phyloP scores from a whole-genome alignment of 2,113 vertebrate genomes.

The Dunckerocampus dactyliophorus region DNA sequence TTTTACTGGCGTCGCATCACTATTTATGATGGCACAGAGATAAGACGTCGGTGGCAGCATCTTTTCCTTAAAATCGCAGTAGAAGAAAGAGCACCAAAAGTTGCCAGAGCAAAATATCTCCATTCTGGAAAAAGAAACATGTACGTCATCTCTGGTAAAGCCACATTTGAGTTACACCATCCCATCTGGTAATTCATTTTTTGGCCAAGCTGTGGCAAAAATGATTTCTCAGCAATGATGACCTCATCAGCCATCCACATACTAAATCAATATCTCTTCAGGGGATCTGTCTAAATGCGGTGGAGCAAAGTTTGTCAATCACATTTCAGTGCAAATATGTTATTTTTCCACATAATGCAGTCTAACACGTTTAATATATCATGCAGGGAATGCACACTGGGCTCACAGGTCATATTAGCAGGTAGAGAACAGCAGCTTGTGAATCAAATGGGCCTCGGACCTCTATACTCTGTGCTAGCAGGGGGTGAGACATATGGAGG shows the following conservation, averaged over 20 bases:
- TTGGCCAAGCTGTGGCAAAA: neutral
- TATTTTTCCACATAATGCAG: neutral
- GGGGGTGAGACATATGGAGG: constrained; percentile 24
- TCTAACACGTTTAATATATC: neutral
- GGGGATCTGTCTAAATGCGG: neutral
- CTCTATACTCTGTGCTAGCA: constrained; percentile 39
- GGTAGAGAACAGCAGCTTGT: constrained; percentile 69
- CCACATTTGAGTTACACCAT: neutral
- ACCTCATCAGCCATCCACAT: neutral
- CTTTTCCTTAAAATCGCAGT: neutral
- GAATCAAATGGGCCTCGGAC: constrained; percentile 68
- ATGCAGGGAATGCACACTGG: constrained; percentile 13
- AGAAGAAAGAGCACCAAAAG: neutral
- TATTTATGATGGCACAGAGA: neutral
- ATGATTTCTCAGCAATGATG: neutral
- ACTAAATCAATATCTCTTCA: neutral
- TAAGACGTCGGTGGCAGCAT: neutral
- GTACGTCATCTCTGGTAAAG: neutral
- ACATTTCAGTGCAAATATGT: neutral
- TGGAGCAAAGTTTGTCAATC: neutral
- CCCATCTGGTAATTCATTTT: neutral
- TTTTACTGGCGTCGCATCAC: constrained; percentile 5
- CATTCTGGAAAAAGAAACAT: neutral
- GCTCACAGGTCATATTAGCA: constrained; percentile 41
- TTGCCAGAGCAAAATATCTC: neutral